Evolutionary conservation across 2,797 vertebrate genomes (phyloP), one percentile per base, ranked within the genome.

Genomic region (Lateolabrax maculatus): DNA sequence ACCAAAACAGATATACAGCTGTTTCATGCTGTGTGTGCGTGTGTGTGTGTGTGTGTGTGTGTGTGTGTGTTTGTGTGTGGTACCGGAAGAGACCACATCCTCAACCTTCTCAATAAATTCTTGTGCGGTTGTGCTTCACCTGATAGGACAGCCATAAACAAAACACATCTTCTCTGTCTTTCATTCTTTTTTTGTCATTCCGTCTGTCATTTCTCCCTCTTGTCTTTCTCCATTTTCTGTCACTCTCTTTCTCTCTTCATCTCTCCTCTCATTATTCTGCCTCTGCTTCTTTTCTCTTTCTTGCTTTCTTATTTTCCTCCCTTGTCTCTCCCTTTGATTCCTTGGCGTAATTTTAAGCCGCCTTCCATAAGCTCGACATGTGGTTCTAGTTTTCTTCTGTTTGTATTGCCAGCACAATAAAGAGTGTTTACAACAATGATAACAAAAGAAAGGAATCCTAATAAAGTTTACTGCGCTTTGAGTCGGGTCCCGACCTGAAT

Each of bases 281-380:
- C 23, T 41, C 41, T 37, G 8, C 70, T 65, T 2, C 12, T 44
- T 27, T 37, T 31, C 0, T 39, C 4, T 37, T 23, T 62, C 44
- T 25, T 21, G 13, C 25, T 9, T 6, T 66, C 31, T 31, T 94
- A 41, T 96, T 95, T 21, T 97, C 96, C 61, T 96, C 95, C 9
- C 83, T 96, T 92, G 95, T 95, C 44, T 95, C 95, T 0, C 81
- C 23, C 18, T 44, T 44, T 18, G 2, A 67, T 56, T 69, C 34
- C 21, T 43, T 29, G 16, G 34, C 19, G 23, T 73, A 27, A 4
- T 34, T 64, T 48, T 21, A 63, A 69, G 12, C 19, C 2, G 6
- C 29, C 37, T 27, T 36, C 16, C 4, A 0, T 61, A 44, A 37
- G 13, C 21, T 19, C n/a, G 9, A 37, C 86, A 84, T 87, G 62